Base-by-base conservation (phyloP, 1,140 invertebrate species). In the Camponotus pennsylvanicus region DNA sequence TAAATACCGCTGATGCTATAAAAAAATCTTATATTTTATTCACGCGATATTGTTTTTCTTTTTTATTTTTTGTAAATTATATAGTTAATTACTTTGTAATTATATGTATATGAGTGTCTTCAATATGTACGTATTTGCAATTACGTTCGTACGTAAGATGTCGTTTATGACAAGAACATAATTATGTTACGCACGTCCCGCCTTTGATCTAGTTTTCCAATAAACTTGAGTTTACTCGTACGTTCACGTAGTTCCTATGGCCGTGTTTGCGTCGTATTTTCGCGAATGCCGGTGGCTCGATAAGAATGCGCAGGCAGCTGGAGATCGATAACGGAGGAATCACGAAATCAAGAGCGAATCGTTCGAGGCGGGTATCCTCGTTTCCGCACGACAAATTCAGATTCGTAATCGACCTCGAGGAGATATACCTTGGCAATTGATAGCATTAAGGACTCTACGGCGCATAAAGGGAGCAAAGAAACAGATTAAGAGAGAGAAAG, bases 301-400 rank as follows among this genome's bases (percentile, higher is more conserved):
- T 63, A 76, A 69, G 75, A 90, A 84, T 59, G 40, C 15, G 49
- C 57, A 37, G 13, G 70, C 37, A 70, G 27, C 27, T 52, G 37
- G 32, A 75, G 64, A 89, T 80, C 80, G 71, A 89, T 70, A 79
- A 49, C 34, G 21, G 64, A 52, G 71, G n/a, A 85, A 82, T 66
- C 76, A 45, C 61, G 42, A 57, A 88, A 82, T 76, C 82, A 49
- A 52, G 69, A 88, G 66, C 40, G 37, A 66, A 86, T 64, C 37
- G 57, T 49, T 37, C 78, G 49, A n/a, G 45, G 15, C 15, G 52
- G 27, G 42, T 78, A 66, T 52, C 49, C 52, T 45, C 59, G 45
- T 85, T 90, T 90, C 75, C 88, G 59, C 57, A 73, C 37, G 61
- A 86, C 86, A 88, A 90, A 88, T 89, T 87, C 88, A 82, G 76